These are phyloP conservation scores for Oenanthe melanoleuca DNA, from an alignment of 2,113 vertebrate genomes.

Conservation along the genomic window DNA sequence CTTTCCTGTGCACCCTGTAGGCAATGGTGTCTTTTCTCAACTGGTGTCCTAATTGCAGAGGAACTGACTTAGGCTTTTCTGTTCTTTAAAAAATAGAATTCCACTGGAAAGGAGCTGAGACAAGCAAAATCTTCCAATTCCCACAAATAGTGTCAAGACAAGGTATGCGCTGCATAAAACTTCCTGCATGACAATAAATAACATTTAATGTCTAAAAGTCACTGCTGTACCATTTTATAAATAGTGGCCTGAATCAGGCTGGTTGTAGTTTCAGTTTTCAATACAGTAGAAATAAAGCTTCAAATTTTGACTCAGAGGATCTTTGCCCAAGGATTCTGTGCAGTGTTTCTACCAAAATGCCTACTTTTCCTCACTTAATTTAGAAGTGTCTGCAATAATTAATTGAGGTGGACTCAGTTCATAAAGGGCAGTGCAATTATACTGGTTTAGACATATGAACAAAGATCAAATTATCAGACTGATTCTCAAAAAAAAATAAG, in stretches of 20 bases:
- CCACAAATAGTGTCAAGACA: neutral
- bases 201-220: neutral
- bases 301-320: neutral
- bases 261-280: neutral
- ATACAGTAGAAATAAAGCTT: neutral
- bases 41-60: neutral
- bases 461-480: neutral
- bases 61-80: neutral
- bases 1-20: neutral
- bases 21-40: neutral
- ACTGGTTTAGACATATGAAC: neutral
- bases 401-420: neutral
- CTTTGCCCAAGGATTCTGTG: neutral
- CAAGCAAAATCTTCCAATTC: neutral
- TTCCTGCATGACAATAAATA: neutral
- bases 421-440: neutral
- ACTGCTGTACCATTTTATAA: neutral
- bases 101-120: neutral
- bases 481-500: neutral
- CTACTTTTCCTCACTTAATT: neutral
- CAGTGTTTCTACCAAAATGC: neutral
- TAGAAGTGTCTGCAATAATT: neutral
- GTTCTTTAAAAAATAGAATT: neutral
- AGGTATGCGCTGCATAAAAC: neutral
- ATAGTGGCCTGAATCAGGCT: neutral